Conservation (phyloP, 2,797 vertebrate species). For the Sparidentex hasta region DNA sequence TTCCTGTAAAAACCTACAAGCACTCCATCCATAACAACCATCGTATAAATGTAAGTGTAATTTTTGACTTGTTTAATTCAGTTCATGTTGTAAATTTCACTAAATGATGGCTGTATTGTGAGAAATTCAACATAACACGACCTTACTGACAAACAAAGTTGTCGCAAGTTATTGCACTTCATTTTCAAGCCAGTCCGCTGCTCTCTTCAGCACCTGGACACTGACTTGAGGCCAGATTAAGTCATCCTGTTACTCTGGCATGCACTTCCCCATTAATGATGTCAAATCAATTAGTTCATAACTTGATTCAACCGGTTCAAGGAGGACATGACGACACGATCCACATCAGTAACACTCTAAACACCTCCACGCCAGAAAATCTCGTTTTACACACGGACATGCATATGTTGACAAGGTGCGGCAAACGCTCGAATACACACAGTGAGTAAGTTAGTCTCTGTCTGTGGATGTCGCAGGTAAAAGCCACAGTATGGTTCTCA, state of each 20-base stretch:
- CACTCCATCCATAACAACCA: background rate
- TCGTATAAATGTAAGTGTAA: conserved; percentile 2
- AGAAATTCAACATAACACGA: conserved; percentile 2
- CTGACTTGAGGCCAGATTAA: background rate
- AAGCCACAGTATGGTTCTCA: conserved; percentile 48
- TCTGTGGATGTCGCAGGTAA: conserved; percentile 40
- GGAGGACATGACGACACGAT: conserved; percentile 8
- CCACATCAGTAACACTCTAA: conserved; percentile 21
- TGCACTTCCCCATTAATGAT: conserved; percentile 6
- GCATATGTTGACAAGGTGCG: conserved; percentile 52
- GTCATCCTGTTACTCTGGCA: conserved; percentile 5
- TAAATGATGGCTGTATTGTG: background rate
- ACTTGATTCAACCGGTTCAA: conserved; percentile 6
- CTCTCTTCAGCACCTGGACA: conserved; percentile 5
- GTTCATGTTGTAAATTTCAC: conserved; percentile 3
- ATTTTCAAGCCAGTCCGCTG: conserved; percentile 27
- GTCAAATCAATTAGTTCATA: background rate
- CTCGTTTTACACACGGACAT: conserved; percentile 33
- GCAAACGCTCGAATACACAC: conserved; percentile 55
- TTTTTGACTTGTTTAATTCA: background rate
- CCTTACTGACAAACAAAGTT: background rate
- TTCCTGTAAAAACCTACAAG: conserved; percentile 4
- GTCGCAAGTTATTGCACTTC: conserved; percentile 64
- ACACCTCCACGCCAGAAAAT: conserved; percentile 1
- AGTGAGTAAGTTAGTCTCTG: conserved; percentile 60